Percentiles rank a stretch among this genome's conserved stretches.
phyloP scores from a whole-genome alignment of 2,888 invertebrate genomes.

The Drosophila picticornis region DNA sequence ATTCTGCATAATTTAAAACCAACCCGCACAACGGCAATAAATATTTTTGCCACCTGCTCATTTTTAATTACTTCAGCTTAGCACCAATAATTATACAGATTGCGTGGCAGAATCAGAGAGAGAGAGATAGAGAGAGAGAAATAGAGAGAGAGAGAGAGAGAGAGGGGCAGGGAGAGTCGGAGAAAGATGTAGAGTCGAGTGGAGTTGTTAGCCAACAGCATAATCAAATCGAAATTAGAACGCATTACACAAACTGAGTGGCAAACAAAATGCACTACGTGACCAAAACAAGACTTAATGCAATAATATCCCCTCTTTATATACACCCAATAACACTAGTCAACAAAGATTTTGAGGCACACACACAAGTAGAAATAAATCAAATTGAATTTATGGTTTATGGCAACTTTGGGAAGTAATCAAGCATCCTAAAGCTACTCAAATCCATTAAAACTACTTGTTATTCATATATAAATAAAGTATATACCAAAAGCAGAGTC shows the following conservation, averaged over 20 bases:
- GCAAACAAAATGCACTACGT: slow-evolving; percentile 44
- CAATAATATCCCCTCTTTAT: background rate
- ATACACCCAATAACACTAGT: background rate
- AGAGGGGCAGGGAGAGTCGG: background rate
- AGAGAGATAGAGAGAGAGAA: no score
- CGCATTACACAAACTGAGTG: slow-evolving; percentile 41
- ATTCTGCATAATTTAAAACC: slow-evolving; percentile 38
- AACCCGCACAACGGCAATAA: background rate
- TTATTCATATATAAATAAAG: background rate
- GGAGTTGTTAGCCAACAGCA: slow-evolving; percentile 34
- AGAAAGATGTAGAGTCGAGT: background rate
- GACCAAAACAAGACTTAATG: slow-evolving; percentile 25
- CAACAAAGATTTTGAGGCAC: background rate
- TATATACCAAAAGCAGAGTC: background rate
- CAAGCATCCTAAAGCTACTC: background rate
- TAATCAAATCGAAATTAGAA: slow-evolving; percentile 66
- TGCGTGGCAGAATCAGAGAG: background rate
- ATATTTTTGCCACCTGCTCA: background rate
- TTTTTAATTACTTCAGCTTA: slow-evolving; percentile 38
- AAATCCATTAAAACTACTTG: no score
- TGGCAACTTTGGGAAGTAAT: background rate
- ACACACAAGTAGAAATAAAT: background rate
- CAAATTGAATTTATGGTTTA: background rate
- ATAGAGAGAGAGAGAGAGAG: no score
- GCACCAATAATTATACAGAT: slow-evolving; percentile 12